Evolutionary conservation across 2,113 vertebrate genomes (phyloP).

Genomic region (Clarias gariepinus): DNA sequence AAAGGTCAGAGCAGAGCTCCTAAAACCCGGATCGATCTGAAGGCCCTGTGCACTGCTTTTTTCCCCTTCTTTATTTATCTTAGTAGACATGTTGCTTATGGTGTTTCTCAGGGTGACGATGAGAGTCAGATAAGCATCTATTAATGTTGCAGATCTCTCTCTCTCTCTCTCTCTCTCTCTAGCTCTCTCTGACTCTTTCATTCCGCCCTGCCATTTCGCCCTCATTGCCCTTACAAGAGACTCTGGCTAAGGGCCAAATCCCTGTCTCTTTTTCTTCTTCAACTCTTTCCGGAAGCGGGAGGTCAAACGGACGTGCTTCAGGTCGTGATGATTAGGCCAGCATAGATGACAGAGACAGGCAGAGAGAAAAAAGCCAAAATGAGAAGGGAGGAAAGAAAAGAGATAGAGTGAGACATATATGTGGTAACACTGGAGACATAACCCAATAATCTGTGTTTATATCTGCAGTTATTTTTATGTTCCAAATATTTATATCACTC

Average conservation of each 20-base stretch:
- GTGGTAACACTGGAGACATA: neutral
- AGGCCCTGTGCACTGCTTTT: constrained; percentile 61
- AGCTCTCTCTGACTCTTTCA: constrained; percentile 60
- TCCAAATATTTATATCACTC: neutral
- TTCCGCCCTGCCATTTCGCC: constrained; percentile 47
- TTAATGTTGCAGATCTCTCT: constrained; percentile 77
- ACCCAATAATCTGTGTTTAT: neutral
- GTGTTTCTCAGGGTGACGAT: constrained; percentile 75
- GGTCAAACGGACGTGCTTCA: constrained; percentile 63
- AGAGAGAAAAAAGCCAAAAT: constrained; percentile 39
- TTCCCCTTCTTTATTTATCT: constrained; percentile 73
- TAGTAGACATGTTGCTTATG: constrained; percentile 72
- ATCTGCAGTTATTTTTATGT: neutral
- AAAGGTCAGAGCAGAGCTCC: constrained; percentile 74
- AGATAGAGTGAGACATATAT: neutral
- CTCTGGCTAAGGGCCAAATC: constrained; percentile 14
- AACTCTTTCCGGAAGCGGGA: constrained; percentile 62
- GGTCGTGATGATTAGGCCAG: constrained; percentile 62
- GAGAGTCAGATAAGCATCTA: constrained; percentile 76
- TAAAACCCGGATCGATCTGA: constrained; percentile 74
- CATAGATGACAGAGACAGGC: constrained; percentile 42
- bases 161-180: constrained; percentile 62
- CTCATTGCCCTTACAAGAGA: constrained; percentile 39
- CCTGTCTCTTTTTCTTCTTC: constrained; percentile 47
- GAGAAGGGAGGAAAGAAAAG: neutral